Evolutionary conservation across 2,888 invertebrate species (phyloP), one percentile per base, ranked within the genome.

Genomic region (Peribatodes rhomboidaria): DNA sequence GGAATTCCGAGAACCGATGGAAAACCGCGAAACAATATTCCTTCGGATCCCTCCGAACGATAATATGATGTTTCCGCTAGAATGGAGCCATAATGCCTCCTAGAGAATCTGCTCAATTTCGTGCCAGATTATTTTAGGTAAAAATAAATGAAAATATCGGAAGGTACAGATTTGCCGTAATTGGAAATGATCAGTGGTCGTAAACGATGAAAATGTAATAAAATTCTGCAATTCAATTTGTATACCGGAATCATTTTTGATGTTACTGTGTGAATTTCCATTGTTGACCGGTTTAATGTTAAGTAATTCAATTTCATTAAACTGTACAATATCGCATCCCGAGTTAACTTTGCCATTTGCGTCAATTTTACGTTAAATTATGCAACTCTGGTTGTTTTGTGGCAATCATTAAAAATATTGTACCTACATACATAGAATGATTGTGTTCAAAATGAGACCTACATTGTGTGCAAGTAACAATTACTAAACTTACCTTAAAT

Each of bases 41-140:
- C 73, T 73, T 71, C 74, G 80, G 80, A 81, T 80, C 80, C 78
- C 76, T 78, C 73, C 76, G 73, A 53, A 73, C 82, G 83, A 84
- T 87, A 86, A 88, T 88, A 85, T 84, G 82, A 88, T 85, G 83
- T 87, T 89, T 88, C 83, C 86, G 80, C 75, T 69, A 76, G 83
- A 84, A 75, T 72, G 78, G 72, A 75, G 78, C 74, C 81, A 82
- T 85, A 84, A 85, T 85, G 80, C 80, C 77, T 79, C 78, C 77
- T 78, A 72, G 72, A 74, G 75, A 75, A 77, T 75, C 77, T 76
- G 72, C 74, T 66, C 81, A 80, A 81, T 81, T 82, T 63, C 39
- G 53, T 75, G 74, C 76, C 77, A 76, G 80, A 82, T 81, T 81
- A 81, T 82, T 81, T 79, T 79, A 65, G 70, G 65, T 70, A 73